Percentiles rank a stretch among this genome's conserved stretches.
Evolutionary conservation across 2,113 vertebrate genomes (phyloP).

Genomic region (Sceloporus tristichus): DNA sequence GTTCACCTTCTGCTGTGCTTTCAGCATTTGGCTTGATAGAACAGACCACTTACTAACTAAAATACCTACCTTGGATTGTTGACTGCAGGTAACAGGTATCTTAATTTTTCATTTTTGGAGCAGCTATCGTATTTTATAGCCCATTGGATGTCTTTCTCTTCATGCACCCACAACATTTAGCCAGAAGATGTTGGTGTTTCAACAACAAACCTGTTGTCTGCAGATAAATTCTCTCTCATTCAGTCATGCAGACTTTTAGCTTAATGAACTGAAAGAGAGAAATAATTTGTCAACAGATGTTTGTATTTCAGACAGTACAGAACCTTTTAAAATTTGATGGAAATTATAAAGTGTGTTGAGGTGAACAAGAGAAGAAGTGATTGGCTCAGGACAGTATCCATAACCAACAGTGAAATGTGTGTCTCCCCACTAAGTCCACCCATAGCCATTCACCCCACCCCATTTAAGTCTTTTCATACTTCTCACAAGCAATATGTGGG

Average conservation of each 20-base stretch:
- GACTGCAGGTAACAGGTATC: neutral
- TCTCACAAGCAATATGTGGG: neutral
- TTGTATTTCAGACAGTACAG: slow-evolving; percentile 39
- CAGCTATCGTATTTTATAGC: neutral
- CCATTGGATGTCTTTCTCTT: neutral
- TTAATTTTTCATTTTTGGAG: slow-evolving; percentile 33
- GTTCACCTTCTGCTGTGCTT: slow-evolving; percentile 40
- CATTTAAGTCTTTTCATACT: neutral
- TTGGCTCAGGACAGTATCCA: neutral
- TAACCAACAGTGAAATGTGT: neutral
- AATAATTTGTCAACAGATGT: slow-evolving; percentile 66
- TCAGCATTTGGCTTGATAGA: slow-evolving; percentile 36
- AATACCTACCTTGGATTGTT: slow-evolving; percentile 32
- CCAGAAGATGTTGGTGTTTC: neutral
- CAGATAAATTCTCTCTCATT: slow-evolving; percentile 35
- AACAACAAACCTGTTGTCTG: slow-evolving; percentile 24
- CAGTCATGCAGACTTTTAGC: slow-evolving; percentile 59
- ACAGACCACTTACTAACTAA: slow-evolving; percentile 36
- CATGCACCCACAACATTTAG: neutral
- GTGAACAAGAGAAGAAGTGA: neutral
- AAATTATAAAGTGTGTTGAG: slow-evolving; percentile 18
- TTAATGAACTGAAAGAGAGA: slow-evolving; percentile 43
- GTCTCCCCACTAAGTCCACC: neutral
- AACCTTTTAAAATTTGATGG: slow-evolving; percentile 38
- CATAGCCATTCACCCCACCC: too few relatives aligned